Evolutionary conservation across 2,797 vertebrate species (phyloP).

Genomic region (Thalassophryne amazonica): DNA sequence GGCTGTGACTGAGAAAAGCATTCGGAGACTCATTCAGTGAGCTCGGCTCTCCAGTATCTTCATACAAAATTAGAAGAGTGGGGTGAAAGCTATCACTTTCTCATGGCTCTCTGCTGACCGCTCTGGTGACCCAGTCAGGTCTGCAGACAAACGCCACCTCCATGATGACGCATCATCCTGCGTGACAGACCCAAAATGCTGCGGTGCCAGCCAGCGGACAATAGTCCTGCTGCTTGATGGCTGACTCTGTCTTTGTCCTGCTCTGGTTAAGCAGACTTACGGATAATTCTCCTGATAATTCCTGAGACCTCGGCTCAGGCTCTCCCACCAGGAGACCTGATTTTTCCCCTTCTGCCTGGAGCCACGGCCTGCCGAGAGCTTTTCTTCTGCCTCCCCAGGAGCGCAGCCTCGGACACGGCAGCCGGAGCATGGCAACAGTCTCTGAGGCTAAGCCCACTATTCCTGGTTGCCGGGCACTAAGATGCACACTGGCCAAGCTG

Average conservation of each 20-base stretch:
- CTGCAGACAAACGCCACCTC: conserved; percentile 63
- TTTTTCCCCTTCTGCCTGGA: conserved; percentile 96
- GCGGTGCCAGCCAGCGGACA: conserved; percentile 84
- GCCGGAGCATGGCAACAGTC: conserved; percentile 93
- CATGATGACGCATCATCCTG: conserved; percentile 74
- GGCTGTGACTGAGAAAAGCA: background rate
- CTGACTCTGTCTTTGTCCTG: conserved; percentile 88
- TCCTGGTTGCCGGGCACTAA: conserved; percentile 96
- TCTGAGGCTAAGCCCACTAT: conserved; percentile 87
- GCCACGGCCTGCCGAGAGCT: conserved; percentile 95
- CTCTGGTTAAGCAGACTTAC: conserved; percentile 97
- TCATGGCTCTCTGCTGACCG: conserved; percentile 61
- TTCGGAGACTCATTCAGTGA: background rate
- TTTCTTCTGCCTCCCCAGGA: conserved; percentile 89
- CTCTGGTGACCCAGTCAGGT: conserved; percentile 60
- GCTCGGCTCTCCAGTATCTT: conserved; percentile 5
- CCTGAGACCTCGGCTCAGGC: conserved; percentile 84
- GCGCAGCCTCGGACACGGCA: conserved; percentile 87
- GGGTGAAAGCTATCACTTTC: conserved; percentile 50
- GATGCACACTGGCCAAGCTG: conserved; percentile 85
- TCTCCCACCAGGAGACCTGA: conserved; percentile 90
- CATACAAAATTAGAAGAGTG: conserved; percentile 25
- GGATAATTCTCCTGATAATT: conserved; percentile 86
- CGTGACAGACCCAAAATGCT: conserved; percentile 75
- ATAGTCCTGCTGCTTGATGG: conserved; percentile 87